Evolutionary conservation across 2,888 invertebrate species (phyloP), one percentile per base, ranked within the genome.

Genomic region (Tinea pellionella): DNA sequence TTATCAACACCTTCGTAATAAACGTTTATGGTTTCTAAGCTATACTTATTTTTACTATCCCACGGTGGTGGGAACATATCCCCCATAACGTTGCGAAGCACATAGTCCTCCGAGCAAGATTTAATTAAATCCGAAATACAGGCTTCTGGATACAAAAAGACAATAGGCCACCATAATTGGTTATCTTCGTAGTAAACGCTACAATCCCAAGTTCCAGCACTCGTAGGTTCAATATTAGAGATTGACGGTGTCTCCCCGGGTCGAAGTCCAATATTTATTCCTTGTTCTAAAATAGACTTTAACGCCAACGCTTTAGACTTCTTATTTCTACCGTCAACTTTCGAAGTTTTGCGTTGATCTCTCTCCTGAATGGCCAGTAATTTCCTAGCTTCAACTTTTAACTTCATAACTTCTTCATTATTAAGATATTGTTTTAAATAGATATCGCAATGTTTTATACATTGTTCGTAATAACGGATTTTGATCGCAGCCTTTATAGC

Each of bases 61-160:
- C 94, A 95, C 0, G 89, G 89, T n/a, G 91, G 90, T 0, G 87
- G 87, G 69, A 96, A 94, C 51, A 96, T 76, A 66, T 91, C 89
- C 42, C 85, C 77, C 41, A 84, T 66, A 42, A 78, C 80, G 62
- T 65, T 70, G 0, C 73, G 74, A 74, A 89, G 90, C 88, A 88
- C 80, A 0, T 89, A 88, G 66, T 92, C 89, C 80, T 97, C 97
- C 9, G 90, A 89, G 69, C 97, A 94, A 61, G 90, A 89, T 74
- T 94, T 92, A 43, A 98, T 89, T 67, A 96, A 95, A 77, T 99
- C 98, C 58, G 96, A 94, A 68, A 94, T 91, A 62, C 92, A 88
- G 70, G 92, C 92, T 78, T 98, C 97, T 0, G 98, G 98, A 77
- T 97, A 98, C 11, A 96, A 82, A 65, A 98, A 91, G 15, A 95